Evolutionary conservation across 2,888 invertebrate genomes (phyloP).

Genomic region (Agrochola circellaris): DNA sequence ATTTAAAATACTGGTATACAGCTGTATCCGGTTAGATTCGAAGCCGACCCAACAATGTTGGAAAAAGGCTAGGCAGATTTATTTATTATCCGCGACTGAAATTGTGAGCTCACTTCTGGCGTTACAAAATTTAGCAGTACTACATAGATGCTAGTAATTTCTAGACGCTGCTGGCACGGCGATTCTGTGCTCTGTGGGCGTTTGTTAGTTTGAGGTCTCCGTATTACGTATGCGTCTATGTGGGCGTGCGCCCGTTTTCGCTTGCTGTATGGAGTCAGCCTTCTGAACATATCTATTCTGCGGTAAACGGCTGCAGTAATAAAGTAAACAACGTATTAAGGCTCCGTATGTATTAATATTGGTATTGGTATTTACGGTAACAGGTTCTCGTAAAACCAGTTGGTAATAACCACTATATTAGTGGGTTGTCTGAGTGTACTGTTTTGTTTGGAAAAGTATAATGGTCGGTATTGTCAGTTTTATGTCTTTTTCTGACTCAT

Average conservation of each 20-base stretch:
- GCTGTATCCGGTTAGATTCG: too few relatives aligned
- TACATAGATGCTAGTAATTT: too few relatives aligned
- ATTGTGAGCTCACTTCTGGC: neutral
- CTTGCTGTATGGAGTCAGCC: neutral
- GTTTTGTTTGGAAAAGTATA: slow-evolving; percentile 21
- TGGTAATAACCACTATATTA: slow-evolving; percentile 71
- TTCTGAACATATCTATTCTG: slow-evolving; percentile 11
- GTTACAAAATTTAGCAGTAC: too few relatives aligned
- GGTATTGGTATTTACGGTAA: slow-evolving; percentile 68
- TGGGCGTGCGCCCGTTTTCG: neutral
- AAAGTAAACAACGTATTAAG: slow-evolving; percentile 56
- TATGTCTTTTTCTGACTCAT: slow-evolving; percentile 11
- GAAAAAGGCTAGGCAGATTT: too few relatives aligned
- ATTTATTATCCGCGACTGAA: neutral
- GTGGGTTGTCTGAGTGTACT: slow-evolving; percentile 32
- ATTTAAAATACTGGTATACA: too few relatives aligned
- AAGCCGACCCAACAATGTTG: too few relatives aligned
- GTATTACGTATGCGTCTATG: neutral
- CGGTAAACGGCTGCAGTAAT: slow-evolving; percentile 31
- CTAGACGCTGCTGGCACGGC: too few relatives aligned
- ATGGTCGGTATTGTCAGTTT: neutral
- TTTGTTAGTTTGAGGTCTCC: neutral
- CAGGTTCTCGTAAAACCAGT: slow-evolving; percentile 68
- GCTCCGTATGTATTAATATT: slow-evolving; percentile 68
- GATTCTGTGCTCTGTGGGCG: too few relatives aligned